These are phyloP conservation scores for Penaeus chinensis DNA, from an alignment of 1,140 invertebrate species.

Conservation along the genomic window DNA sequence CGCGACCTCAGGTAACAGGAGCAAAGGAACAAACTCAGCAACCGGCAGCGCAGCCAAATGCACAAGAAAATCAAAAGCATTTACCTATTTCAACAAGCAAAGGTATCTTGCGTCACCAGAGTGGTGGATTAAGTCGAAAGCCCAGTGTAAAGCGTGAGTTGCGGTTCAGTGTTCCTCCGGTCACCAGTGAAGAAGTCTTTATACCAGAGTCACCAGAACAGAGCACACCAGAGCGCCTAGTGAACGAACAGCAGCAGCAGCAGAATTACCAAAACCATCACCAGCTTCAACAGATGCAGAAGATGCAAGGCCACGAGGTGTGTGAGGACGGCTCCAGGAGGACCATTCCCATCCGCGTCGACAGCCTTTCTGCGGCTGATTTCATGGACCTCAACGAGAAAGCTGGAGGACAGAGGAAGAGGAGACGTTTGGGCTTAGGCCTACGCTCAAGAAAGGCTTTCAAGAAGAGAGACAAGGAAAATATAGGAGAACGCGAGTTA, in stretches of 20 bases:
- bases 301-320: constrained; percentile 15
- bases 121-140: constrained; percentile 43
- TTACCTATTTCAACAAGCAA: constrained; percentile 45
- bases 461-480: constrained; percentile 61
- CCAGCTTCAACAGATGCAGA: constrained; percentile 15
- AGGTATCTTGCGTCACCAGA: constrained; percentile 60
- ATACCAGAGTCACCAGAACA: constrained; percentile 61
- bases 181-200: constrained; percentile 62
- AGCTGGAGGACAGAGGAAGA: constrained; percentile 46
- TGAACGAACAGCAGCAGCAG: constrained; percentile 8
- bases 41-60: neutral
- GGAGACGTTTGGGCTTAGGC: constrained; percentile 56
- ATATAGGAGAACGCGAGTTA: constrained; percentile 32
- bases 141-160: constrained; percentile 62
- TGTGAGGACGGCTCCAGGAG: neutral
- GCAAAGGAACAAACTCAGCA: constrained; percentile 7
- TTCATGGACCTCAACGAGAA: constrained; percentile 53
- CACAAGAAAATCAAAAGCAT: neutral
- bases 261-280: neutral
- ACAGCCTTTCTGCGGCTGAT: constrained; percentile 52
- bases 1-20: neutral
- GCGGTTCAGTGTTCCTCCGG: constrained; percentile 62
- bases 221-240: constrained; percentile 34
- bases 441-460: constrained; percentile 60
- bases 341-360: constrained; percentile 48